These are phyloP conservation scores for Automeris io DNA, from an alignment of 2,888 invertebrate species.

Conservation along the genomic window DNA sequence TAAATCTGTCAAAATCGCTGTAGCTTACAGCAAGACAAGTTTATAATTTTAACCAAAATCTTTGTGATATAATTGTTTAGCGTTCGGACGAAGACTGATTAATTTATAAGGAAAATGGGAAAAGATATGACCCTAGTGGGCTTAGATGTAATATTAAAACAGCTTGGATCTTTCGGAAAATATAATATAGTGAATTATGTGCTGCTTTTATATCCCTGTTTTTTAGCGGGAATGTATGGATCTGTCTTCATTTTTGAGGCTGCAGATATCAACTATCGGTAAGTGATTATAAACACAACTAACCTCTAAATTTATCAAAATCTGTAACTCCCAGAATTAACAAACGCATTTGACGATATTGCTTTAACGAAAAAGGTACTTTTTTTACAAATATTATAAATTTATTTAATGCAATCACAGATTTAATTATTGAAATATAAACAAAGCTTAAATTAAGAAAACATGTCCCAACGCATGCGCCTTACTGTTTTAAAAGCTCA, in stretches of 20 bases:
- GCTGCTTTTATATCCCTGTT: slow-evolving; percentile 56
- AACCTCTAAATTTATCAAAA: neutral
- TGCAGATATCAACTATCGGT: slow-evolving; percentile 57
- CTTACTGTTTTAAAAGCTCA: neutral
- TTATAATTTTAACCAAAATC: slow-evolving; percentile 14
- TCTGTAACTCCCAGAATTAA: neutral
- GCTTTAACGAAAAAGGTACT: neutral
- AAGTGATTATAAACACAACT: slow-evolving; percentile 16
- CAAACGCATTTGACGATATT: neutral
- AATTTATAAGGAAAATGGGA: slow-evolving; percentile 34
- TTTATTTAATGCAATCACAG: neutral
- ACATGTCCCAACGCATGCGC: slow-evolving; percentile 5
- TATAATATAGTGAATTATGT: slow-evolving; percentile 64
- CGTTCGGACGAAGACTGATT: slow-evolving; percentile 23
- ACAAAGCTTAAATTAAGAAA: neutral
- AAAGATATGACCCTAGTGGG: slow-evolving; percentile 30
- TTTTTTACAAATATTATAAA: neutral
- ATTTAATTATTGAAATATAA: too few species aligned
- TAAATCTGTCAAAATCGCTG: slow-evolving; percentile 15
- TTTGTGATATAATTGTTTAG: slow-evolving; percentile 14
- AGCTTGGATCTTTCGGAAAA: slow-evolving; percentile 60
- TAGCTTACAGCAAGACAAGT: neutral
- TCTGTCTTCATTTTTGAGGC: slow-evolving; percentile 66
- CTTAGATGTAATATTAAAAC: slow-evolving; percentile 49
- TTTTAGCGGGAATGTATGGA: slow-evolving; percentile 64